phyloP scores from a whole-genome alignment of 1,140 invertebrate genomes.

The Vollenhovia emeryi region DNA sequence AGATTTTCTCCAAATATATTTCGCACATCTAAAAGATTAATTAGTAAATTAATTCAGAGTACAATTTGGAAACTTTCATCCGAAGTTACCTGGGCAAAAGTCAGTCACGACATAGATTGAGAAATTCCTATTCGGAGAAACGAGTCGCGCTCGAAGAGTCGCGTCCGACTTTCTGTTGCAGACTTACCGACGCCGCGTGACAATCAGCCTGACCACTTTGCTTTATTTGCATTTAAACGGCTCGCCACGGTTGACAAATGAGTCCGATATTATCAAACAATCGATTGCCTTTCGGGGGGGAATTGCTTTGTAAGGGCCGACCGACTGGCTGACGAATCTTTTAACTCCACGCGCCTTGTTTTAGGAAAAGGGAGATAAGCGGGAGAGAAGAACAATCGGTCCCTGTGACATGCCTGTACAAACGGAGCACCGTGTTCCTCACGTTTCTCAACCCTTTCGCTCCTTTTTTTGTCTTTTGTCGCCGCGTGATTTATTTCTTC shows the following conservation, averaged over 20 bases:
- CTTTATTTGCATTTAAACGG: constrained; percentile 80
- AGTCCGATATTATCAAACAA: constrained; percentile 81
- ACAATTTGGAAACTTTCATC: neutral
- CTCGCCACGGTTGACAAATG: constrained; percentile 78
- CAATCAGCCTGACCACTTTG: constrained; percentile 37
- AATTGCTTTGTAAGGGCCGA: constrained; percentile 63
- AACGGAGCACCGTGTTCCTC: constrained; percentile 70
- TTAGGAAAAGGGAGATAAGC: constrained; percentile 47
- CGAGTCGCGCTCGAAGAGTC: neutral
- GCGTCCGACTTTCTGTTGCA: constrained; percentile 43
- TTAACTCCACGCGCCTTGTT: constrained; percentile 68
- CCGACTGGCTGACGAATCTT: constrained; percentile 68
- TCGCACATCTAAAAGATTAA: neutral
- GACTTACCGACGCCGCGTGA: constrained; percentile 41
- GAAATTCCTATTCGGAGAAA: constrained; percentile 47
- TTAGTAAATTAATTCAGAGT: neutral
- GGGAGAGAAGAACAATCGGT: constrained; percentile 71
- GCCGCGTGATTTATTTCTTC: constrained; percentile 50
- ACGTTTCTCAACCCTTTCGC: constrained; percentile 54
- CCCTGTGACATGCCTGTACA: constrained; percentile 70
- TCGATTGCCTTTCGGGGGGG: constrained; percentile 72
- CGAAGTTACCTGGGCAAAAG: neutral
- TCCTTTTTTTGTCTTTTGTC: constrained; percentile 29
- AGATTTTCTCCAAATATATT: neutral
- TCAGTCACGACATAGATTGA: constrained; percentile 15